phyloP scores from a whole-genome alignment of 1,140 invertebrate species.

The Goniozus legneri region DNA sequence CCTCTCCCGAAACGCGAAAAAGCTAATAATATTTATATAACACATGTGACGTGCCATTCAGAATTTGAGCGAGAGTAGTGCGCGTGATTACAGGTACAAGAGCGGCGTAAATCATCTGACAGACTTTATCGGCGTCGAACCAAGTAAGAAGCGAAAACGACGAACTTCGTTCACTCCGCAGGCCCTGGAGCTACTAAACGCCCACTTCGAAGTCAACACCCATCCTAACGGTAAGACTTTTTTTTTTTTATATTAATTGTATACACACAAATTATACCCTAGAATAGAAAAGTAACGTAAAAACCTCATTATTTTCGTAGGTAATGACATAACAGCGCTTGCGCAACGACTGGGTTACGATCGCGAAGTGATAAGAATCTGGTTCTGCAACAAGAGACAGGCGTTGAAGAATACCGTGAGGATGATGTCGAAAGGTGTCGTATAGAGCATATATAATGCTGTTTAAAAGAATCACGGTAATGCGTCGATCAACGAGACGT shows the following conservation, averaged over 20 bases:
- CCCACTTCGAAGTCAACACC: constrained; percentile 94
- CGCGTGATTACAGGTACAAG: constrained; percentile 72
- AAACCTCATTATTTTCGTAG: constrained; percentile 51
- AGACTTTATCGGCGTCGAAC: constrained; percentile 93
- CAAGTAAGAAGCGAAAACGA: constrained; percentile 93
- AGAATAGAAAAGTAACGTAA: constrained; percentile 11
- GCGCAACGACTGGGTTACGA: constrained; percentile 95
- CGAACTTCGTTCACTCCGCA: constrained; percentile 96
- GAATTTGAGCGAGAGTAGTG: constrained; percentile 49
- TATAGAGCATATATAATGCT: constrained; percentile 6
- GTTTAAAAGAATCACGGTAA: too few species aligned
- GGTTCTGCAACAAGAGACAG: constrained; percentile 99
- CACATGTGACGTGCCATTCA: too few species aligned
- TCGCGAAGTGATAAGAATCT: constrained; percentile 95
- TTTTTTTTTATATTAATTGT: too few species aligned
- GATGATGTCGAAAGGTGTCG: constrained; percentile 82
- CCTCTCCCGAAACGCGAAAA: background rate
- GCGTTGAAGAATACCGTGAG: constrained; percentile 92
- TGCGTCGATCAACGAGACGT: too few species aligned
- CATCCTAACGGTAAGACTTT: constrained; percentile 87
- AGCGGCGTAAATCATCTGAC: constrained; percentile 89
- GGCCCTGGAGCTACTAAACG: constrained; percentile 89
- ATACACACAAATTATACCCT: too few species aligned
- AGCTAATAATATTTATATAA: constrained; percentile 6
- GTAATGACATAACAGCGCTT: constrained; percentile 92